phyloP scores from a whole-genome alignment of 2,113 vertebrate species.

The Anoura caudifer region DNA sequence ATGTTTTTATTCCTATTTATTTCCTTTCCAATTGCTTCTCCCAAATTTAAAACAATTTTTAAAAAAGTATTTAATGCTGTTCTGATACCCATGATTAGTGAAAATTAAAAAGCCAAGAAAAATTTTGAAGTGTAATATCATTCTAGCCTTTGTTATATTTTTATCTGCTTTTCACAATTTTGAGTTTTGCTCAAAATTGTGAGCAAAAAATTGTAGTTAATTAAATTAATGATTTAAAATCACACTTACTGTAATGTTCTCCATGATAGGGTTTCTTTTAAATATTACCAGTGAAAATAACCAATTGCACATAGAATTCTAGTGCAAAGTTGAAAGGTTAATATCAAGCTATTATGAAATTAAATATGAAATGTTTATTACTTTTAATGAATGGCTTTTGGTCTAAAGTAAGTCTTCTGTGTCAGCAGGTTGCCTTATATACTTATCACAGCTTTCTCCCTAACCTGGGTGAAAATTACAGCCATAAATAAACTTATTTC shows the following conservation, averaged over 20 bases:
- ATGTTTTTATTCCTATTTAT: not conserved
- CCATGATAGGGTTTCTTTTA: conserved; percentile 3
- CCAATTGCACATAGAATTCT: not conserved
- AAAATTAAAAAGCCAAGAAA: conserved; percentile 14
- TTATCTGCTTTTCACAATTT: not conserved
- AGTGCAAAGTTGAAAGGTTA: conserved; percentile 5
- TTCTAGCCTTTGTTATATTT: not conserved
- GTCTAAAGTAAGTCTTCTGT: not conserved
- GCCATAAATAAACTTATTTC: not conserved
- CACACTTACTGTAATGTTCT: conserved; percentile 14
- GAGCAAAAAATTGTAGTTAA: not conserved
- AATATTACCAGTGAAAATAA: not conserved
- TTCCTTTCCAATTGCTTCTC: not conserved
- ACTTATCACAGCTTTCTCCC: not conserved
- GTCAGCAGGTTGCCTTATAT: not conserved
- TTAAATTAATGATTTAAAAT: conserved; percentile 28
- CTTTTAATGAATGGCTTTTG: not conserved
- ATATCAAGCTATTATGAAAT: not conserved
- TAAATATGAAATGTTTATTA: not conserved
- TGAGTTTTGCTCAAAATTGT: not conserved
- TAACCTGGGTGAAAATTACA: not conserved
- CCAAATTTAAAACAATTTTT: not conserved
- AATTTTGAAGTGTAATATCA: not conserved
- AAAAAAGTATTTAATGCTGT: not conserved
- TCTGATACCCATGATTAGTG: not conserved